A percentile compares a stretch with the other conserved stretches of the same genome.
These are phyloP conservation scores for Meriones unguiculatus DNA, from an alignment of 2,113 vertebrate genomes.

Conservation along the genomic window DNA sequence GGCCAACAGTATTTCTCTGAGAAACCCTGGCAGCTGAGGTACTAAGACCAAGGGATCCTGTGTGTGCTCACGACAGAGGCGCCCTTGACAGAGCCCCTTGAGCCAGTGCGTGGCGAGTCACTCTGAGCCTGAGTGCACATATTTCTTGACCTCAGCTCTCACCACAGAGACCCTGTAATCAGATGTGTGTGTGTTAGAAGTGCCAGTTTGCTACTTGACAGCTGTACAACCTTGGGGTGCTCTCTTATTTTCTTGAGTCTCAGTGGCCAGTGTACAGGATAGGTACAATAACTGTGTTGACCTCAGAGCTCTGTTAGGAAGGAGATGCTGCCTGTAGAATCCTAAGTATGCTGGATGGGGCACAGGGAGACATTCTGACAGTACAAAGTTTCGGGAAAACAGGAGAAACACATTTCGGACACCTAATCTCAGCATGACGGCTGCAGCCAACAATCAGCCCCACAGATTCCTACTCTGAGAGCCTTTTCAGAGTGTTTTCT, in stretches of 20 bases:
- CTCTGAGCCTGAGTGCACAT: background rate
- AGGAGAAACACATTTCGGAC: background rate
- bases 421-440: background rate
- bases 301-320: background rate
- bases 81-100: background rate
- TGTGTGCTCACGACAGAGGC: background rate
- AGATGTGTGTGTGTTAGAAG: background rate
- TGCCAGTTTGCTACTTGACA: background rate
- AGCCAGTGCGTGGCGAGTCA: background rate
- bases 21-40: slow-evolving; percentile 2
- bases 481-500: background rate
- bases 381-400: background rate
- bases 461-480: background rate
- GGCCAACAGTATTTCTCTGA: background rate
- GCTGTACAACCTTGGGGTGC: background rate
- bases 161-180: background rate
- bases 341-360: background rate
- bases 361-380: background rate
- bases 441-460: background rate
- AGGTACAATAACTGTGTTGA: background rate
- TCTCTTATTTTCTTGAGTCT: background rate
- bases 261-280: background rate
- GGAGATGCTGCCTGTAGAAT: background rate
- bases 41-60: background rate
- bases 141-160: background rate